Percentiles rank a stretch among this genome's conserved stretches.
phyloP scores from a whole-genome alignment of 2,113 vertebrate species.

The Burhinus oedicnemus region DNA sequence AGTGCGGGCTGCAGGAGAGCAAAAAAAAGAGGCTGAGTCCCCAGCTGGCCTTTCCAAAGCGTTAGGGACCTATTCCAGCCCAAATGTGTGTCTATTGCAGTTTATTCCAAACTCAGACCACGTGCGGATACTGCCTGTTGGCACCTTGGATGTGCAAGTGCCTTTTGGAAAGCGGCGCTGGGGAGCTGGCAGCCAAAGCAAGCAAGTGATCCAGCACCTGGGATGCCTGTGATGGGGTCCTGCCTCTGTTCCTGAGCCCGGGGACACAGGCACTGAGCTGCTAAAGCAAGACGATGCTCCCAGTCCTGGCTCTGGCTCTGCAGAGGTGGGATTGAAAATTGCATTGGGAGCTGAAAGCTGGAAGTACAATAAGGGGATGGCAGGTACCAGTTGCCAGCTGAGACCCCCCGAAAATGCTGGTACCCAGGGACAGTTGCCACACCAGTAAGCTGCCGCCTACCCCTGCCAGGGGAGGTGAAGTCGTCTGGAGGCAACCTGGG shows the following conservation, averaged over 20 bases:
- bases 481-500: background rate
- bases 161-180: background rate
- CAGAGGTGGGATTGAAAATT: background rate
- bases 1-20: background rate
- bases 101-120: background rate
- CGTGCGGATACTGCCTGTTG: background rate
- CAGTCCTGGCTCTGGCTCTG: background rate
- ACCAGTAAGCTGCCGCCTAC: background rate
- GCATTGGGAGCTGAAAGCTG: background rate
- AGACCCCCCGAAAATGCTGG: background rate
- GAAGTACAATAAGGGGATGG: background rate
- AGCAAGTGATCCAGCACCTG: background rate
- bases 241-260: background rate
- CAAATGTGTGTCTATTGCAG: background rate
- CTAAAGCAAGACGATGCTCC: background rate
- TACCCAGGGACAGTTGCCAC: background rate
- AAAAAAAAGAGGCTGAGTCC: background rate
- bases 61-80: background rate
- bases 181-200: background rate
- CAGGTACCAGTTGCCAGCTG: background rate
- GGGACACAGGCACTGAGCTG: background rate
- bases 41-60: background rate
- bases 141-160: background rate
- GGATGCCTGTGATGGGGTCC: background rate
- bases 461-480: background rate